Conservation (phyloP, 2,888 invertebrate species). For the Thereva nobilitata region DNA sequence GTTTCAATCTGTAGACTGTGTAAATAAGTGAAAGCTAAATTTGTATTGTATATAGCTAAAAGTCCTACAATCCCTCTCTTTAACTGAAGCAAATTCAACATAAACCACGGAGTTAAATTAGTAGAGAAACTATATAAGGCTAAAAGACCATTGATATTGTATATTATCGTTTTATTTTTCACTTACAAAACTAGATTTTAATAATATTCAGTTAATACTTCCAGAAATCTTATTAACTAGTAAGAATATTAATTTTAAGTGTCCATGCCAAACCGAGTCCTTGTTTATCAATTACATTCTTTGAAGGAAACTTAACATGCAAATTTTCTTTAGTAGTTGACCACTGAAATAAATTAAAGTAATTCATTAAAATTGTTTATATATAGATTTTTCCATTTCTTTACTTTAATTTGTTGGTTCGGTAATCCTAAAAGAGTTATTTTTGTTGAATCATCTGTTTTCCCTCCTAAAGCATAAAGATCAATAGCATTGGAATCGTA, state of each 20-base stretch:
- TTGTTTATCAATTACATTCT: slow-evolving; percentile 52
- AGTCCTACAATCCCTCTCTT: no score
- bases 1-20: no score
- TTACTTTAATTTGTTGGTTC: slow-evolving; percentile 48
- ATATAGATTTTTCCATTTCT: neutral
- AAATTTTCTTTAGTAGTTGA: slow-evolving; percentile 45
- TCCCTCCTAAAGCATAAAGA: slow-evolving; percentile 58
- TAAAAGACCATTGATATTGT: no score
- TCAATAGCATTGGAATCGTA: slow-evolving; percentile 59
- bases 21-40: no score
- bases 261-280: slow-evolving; percentile 55
- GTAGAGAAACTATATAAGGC: no score
- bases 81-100: no score
- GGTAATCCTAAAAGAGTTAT: slow-evolving; percentile 63
- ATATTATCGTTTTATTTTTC: no score
- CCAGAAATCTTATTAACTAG: neutral
- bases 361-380: neutral
- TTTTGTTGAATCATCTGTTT: slow-evolving; percentile 50
- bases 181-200: no score
- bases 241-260: slow-evolving; percentile 52
- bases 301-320: slow-evolving; percentile 53
- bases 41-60: no score
- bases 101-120: no score
- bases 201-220: no score
- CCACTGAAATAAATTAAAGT: slow-evolving; percentile 48